phyloP scores from a whole-genome alignment of 2,888 invertebrate genomes.

The Tinea pellionella region DNA sequence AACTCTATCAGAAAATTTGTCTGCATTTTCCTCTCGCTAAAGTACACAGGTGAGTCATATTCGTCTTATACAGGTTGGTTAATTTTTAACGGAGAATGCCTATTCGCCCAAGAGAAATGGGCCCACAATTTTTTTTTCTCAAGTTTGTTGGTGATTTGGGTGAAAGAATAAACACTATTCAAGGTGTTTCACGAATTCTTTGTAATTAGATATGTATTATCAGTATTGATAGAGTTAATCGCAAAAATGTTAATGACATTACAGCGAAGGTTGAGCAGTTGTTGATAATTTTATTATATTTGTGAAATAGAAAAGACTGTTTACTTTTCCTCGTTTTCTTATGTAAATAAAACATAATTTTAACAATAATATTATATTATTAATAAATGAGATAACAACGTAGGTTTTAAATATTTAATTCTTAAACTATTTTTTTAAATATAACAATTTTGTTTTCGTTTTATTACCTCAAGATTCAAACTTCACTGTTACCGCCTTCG shows the following conservation, averaged over 20 bases:
- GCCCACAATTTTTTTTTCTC: neutral
- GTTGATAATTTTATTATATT: neutral
- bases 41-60: constrained; percentile 81
- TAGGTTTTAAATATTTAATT: too few relatives aligned
- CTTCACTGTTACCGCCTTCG: constrained; percentile 36
- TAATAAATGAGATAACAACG: too few relatives aligned
- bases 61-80: too few relatives aligned
- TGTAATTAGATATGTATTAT: neutral
- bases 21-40: constrained; percentile 91
- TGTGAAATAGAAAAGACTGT: too few relatives aligned
- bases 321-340: too few relatives aligned
- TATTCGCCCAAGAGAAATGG: too few relatives aligned
- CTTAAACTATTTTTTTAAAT: too few relatives aligned
- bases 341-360: too few relatives aligned
- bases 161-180: neutral
- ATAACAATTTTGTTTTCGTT: neutral
- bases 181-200: neutral
- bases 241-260: neutral
- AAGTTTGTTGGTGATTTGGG: too few relatives aligned
- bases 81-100: too few relatives aligned
- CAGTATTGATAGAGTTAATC: neutral
- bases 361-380: too few relatives aligned
- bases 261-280: neutral
- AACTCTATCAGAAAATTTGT: constrained; percentile 94
- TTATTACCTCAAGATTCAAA: constrained; percentile 20